Conservation (phyloP, 1,140 invertebrate genomes). For the Diachasmimorpha longicaudata region DNA sequence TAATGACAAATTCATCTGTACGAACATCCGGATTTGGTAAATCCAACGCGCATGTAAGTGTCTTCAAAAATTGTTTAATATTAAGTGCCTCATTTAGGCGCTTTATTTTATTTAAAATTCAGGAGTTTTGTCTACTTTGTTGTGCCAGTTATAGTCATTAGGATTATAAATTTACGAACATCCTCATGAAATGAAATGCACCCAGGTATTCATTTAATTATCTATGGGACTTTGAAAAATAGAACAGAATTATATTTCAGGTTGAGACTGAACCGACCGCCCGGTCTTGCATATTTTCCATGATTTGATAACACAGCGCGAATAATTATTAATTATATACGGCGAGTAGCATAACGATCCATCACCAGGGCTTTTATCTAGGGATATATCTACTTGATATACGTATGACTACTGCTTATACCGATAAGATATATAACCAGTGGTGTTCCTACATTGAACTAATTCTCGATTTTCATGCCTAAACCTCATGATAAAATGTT, state of each 20-base stretch:
- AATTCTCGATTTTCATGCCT: too few species aligned
- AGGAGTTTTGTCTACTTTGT: neutral
- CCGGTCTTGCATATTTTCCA: constrained; percentile 44
- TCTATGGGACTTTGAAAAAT: neutral
- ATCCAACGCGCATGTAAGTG: neutral
- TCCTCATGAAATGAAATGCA: neutral
- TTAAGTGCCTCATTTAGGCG: neutral
- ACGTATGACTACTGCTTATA: constrained; percentile 18
- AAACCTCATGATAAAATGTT: too few species aligned
- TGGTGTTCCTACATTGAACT: neutral
- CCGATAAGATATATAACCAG: neutral
- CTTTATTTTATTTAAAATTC: neutral
- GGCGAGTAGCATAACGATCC: constrained; percentile 56
- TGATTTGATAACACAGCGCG: constrained; percentile 56
- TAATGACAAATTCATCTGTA: neutral
- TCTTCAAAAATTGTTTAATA: neutral
- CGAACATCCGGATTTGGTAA: neutral
- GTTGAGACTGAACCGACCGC: neutral
- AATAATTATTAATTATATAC: constrained; percentile 64
- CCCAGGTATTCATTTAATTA: neutral
- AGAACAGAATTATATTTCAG: neutral
- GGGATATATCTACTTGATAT: constrained; percentile 56
- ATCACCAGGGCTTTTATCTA: constrained; percentile 57
- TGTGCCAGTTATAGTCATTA: neutral
- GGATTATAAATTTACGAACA: neutral